Evolutionary conservation across 2,797 vertebrate genomes (phyloP).

Genomic region (Hybognathus amarus): DNA sequence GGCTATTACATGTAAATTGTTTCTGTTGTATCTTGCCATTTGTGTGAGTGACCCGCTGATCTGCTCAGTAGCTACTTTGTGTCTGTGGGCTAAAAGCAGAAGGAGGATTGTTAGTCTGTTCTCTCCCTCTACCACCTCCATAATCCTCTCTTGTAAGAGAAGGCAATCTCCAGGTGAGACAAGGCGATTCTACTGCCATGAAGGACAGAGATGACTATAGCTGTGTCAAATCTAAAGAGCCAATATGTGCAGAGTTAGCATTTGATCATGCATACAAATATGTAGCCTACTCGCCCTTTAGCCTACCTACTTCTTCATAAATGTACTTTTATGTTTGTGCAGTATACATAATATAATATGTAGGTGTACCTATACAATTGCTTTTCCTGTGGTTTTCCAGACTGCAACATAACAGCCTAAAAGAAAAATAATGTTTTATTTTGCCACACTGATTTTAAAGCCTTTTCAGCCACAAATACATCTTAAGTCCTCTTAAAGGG

Average conservation of each 20-base stretch:
- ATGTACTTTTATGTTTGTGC: neutral
- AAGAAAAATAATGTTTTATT: neutral
- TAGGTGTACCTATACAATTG: too few species aligned
- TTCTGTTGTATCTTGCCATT: neutral
- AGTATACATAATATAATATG: too few species aligned
- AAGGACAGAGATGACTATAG: constrained; percentile 23
- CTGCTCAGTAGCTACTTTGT: constrained; percentile 30
- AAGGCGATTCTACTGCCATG: constrained; percentile 25
- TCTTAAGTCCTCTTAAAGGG: neutral
- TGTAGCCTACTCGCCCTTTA: neutral
- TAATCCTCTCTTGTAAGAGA: constrained; percentile 34
- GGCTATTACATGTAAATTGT: neutral
- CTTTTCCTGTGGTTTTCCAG: too few species aligned
- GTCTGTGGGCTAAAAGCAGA: constrained; percentile 42
- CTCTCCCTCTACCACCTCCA: constrained; percentile 26
- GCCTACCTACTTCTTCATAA: neutral
- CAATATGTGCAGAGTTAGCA: neutral
- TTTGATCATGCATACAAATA: neutral
- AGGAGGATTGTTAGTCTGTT: constrained; percentile 33
- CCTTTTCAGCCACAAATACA: neutral
- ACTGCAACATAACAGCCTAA: neutral
- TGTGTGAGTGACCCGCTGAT: constrained; percentile 29
- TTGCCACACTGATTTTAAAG: neutral
- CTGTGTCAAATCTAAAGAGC: neutral
- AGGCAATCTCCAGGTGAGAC: constrained; percentile 34